Percentiles rank a stretch among this genome's conserved stretches.
These are phyloP conservation scores for Lycia hirtaria DNA, from an alignment of 2,888 invertebrate genomes.

Conservation along the genomic window DNA sequence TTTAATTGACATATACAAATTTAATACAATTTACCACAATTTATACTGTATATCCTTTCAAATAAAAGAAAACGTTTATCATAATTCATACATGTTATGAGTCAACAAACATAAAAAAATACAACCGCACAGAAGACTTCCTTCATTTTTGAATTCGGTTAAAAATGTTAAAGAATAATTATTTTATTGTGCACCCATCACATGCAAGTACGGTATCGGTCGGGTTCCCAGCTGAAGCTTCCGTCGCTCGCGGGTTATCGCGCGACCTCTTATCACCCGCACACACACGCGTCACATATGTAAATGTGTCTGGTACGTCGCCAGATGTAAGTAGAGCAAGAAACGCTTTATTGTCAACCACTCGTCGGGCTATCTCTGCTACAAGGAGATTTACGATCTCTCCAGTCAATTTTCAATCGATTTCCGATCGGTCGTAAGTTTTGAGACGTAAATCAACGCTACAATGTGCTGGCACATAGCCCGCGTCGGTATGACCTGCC, in stretches of 20 bases:
- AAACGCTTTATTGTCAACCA: conserved; percentile 55
- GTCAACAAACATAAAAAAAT: too few relatives aligned
- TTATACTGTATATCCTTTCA: too few relatives aligned
- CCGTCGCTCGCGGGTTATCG: conserved; percentile 59
- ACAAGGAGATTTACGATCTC: conserved; percentile 3
- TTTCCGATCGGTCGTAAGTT: not conserved
- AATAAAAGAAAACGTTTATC: too few relatives aligned
- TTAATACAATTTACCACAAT: too few relatives aligned
- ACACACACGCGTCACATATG: conserved; percentile 37
- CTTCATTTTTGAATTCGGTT: too few relatives aligned
- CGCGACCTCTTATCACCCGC: conserved; percentile 66
- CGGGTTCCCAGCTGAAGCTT: conserved; percentile 1
- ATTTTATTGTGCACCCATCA: too few relatives aligned
- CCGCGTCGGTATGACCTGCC: conserved; percentile 3
- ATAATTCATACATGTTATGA: too few relatives aligned
- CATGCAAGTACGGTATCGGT: too few relatives aligned
- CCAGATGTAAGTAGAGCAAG: conserved; percentile 64
- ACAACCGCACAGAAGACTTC: too few relatives aligned
- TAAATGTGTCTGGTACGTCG: conserved; percentile 62
- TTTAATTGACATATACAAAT: too few relatives aligned
- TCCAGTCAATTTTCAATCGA: not conserved
- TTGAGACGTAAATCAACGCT: conserved; percentile 11
- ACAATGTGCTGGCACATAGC: conserved; percentile 12
- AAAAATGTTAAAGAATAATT: too few relatives aligned
- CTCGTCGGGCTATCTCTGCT: conserved; percentile 32